These are phyloP conservation scores for Poeciliopsis gracilis DNA, from an alignment of 2,797 vertebrate genomes.

Conservation along the genomic window DNA sequence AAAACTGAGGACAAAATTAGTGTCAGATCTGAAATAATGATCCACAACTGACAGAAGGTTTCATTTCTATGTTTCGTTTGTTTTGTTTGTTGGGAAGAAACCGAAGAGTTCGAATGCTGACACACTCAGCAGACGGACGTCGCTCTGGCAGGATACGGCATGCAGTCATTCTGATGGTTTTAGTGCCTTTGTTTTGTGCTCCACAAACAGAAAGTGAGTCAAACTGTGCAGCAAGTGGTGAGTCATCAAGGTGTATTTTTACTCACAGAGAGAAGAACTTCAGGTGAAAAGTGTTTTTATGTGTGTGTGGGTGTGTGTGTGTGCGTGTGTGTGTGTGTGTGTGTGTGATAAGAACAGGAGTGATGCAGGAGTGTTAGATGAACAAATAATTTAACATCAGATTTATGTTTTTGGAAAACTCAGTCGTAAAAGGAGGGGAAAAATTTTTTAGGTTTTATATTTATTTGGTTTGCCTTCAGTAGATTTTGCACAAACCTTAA, in stretches of 20 bases:
- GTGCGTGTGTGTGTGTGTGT: too few relatives aligned
- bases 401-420: background rate
- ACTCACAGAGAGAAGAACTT: slow-evolving; percentile 21
- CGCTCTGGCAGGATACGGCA: background rate
- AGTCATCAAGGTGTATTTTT: slow-evolving; percentile 33
- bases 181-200: slow-evolving; percentile 52
- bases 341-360: slow-evolving; percentile 12
- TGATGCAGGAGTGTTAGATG: slow-evolving; percentile 27
- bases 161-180: slow-evolving; percentile 6
- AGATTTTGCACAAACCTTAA: background rate
- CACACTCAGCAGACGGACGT: background rate
- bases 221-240: slow-evolving; percentile 40
- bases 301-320: too few relatives aligned
- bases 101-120: background rate
- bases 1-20: background rate
- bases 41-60: background rate
- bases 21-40: background rate
- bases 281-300: slow-evolving; percentile 13
- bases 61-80: background rate
- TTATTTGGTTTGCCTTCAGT: background rate
- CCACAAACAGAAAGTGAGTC: slow-evolving; percentile 47
- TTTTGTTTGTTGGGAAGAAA: background rate
- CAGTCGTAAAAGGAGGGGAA: background rate
- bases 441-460: background rate
- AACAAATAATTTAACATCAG: slow-evolving; percentile 21